Evolutionary conservation across 2,113 vertebrate genomes (phyloP).

Genomic region (Oxyruncus cristatus): DNA sequence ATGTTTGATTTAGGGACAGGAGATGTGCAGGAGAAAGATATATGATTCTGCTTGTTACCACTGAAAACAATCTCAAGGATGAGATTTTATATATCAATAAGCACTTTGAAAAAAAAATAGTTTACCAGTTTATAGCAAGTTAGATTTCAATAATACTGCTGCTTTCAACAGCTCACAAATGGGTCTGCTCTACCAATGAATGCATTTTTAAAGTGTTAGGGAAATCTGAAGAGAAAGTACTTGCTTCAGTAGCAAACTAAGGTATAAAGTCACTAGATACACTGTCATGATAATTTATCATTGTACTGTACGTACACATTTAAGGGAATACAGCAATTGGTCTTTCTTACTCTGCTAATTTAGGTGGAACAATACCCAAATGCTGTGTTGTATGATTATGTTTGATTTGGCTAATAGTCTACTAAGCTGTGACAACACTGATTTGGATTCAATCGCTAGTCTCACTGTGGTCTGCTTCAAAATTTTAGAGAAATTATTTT

Average conservation of each 20-base stretch:
- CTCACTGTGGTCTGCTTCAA: not conserved
- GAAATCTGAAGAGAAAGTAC: not conserved
- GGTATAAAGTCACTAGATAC: not conserved
- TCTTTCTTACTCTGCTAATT: not conserved
- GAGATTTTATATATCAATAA: not conserved
- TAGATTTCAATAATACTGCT: not conserved
- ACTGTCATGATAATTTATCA: fast-evolving
- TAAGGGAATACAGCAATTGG: not conserved
- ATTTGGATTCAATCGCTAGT: not conserved
- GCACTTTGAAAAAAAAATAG: not conserved
- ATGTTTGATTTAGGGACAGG: not conserved
- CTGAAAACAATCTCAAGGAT: not conserved
- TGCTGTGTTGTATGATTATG: not conserved
- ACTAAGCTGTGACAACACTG: not conserved
- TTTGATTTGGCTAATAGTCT: not conserved
- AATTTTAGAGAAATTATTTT: not conserved
- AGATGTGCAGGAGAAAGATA: not conserved
- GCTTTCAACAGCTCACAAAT: not conserved
- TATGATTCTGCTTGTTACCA: not conserved
- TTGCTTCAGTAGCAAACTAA: not conserved
- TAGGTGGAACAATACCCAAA: not conserved
- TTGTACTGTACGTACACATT: not conserved
- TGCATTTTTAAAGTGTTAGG: not conserved
- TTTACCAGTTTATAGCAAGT: not conserved
- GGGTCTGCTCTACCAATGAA: not conserved